phyloP scores from a whole-genome alignment of 2,113 vertebrate genomes.

The Stictonetta naevosa region DNA sequence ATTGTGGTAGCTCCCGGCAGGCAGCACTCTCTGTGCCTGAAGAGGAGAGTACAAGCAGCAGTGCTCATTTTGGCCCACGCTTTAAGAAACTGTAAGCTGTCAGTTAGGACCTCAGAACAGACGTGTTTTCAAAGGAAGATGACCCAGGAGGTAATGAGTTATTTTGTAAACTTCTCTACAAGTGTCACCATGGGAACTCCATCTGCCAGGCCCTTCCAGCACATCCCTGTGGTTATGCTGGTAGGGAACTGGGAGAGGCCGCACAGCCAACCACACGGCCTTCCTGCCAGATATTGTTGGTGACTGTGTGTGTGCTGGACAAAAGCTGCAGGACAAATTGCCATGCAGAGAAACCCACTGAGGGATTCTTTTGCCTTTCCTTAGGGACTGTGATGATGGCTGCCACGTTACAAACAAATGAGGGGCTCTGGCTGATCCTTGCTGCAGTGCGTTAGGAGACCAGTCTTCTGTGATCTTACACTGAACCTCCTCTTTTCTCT shows the following conservation, averaged over 20 bases:
- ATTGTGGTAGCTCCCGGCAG: slow-evolving; percentile 17
- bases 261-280: neutral
- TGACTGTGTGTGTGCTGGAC: slow-evolving; percentile 26
- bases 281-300: slow-evolving; percentile 46
- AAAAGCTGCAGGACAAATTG: slow-evolving; percentile 42
- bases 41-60: neutral
- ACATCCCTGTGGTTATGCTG: slow-evolving; percentile 18
- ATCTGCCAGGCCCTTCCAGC: neutral
- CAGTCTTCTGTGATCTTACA: neutral
- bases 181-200: slow-evolving; percentile 33
- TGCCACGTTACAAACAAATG: neutral
- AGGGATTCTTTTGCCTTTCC: slow-evolving; percentile 15
- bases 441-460: neutral
- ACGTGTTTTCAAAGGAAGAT: slow-evolving; percentile 1
- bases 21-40: neutral
- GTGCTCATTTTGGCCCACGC: neutral
- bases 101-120: neutral
- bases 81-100: neutral
- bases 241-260: slow-evolving; percentile 16
- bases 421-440: neutral
- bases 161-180: slow-evolving; percentile 35
- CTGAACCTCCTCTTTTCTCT: slow-evolving; percentile 34
- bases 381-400: neutral
- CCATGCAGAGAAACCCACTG: neutral
- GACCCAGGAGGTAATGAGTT: slow-evolving; percentile 15